These are phyloP conservation scores for Corythoichthys intestinalis DNA, from an alignment of 2,113 vertebrate species.

Conservation along the genomic window DNA sequence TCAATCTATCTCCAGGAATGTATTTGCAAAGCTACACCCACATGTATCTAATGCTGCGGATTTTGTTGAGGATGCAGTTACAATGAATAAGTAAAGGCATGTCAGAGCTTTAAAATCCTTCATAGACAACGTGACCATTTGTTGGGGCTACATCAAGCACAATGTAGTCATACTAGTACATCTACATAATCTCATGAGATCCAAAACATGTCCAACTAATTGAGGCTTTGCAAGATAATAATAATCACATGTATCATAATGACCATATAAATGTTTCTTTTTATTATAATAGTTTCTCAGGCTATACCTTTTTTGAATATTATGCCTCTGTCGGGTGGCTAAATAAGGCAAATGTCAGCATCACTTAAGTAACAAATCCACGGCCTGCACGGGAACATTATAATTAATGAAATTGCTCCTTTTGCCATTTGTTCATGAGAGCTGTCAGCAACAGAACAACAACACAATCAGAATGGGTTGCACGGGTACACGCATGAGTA, in stretches of 20 bases:
- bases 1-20: conserved; percentile 1
- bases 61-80: background rate
- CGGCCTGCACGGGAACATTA: background rate
- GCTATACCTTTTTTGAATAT: no score
- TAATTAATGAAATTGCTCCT: background rate
- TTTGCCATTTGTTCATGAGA: background rate
- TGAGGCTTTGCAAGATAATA: background rate
- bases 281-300: no score
- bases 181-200: background rate
- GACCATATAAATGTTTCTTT: no score
- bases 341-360: background rate
- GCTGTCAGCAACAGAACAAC: no score
- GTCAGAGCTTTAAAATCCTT: background rate
- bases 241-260: no score
- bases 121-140: background rate
- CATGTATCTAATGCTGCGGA: background rate
- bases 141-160: background rate
- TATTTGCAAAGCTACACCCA: conserved; percentile 3
- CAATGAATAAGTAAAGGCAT: background rate
- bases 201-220: background rate
- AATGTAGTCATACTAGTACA: background rate
- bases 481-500: no score
- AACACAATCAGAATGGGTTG: no score
- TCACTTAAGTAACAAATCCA: background rate
- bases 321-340: no score